phyloP scores from a whole-genome alignment of 2,797 vertebrate genomes.

The Micropoecilia bifurca region DNA sequence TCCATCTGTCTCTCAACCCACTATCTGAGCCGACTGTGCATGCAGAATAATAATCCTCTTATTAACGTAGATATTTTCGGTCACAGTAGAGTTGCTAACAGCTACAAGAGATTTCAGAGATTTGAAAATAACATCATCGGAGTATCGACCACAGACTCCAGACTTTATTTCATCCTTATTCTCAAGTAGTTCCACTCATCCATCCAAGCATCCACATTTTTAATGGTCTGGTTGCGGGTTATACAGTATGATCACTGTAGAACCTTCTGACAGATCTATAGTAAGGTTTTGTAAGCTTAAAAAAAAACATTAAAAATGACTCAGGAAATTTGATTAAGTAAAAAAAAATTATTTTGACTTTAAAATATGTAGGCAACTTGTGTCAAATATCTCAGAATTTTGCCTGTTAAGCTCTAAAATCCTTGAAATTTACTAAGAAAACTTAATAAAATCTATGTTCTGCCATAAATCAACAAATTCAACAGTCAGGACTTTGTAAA shows the following conservation, averaged over 20 bases:
- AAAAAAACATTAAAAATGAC: no score
- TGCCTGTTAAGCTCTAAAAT: not conserved
- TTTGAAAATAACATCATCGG: no score
- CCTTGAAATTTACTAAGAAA: not conserved
- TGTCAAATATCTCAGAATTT: not conserved
- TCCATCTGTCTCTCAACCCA: not conserved
- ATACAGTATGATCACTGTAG: not conserved
- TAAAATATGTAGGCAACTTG: not conserved
- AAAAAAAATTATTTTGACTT: not conserved
- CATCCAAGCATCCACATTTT: not conserved
- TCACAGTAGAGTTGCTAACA: not conserved
- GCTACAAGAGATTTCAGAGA: no score
- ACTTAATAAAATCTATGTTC: no score
- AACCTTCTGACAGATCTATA: not conserved
- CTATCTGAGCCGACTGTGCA: not conserved
- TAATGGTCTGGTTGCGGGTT: not conserved
- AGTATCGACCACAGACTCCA: no score
- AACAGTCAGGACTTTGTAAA: no score
- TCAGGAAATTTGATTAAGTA: no score
- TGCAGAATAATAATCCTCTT: not conserved
- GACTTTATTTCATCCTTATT: no score
- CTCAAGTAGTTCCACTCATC: not conserved
- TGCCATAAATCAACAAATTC: no score
- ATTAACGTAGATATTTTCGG: not conserved
- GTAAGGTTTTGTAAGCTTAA: not conserved